phyloP scores from a whole-genome alignment of 2,797 vertebrate species.

The Rhinella marina region DNA sequence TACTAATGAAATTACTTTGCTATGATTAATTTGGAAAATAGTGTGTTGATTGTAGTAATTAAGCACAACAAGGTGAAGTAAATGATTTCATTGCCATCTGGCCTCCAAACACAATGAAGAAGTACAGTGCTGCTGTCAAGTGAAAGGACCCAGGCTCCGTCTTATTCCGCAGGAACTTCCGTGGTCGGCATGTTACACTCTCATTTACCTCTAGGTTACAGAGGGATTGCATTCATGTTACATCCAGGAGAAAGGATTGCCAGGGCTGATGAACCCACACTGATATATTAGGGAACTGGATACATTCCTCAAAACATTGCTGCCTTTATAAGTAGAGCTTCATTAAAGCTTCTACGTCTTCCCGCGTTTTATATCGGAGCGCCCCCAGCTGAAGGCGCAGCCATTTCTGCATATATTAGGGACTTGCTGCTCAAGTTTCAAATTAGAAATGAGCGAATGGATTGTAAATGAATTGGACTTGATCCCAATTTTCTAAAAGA shows the following conservation, averaged over 20 bases:
- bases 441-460: too few relatives aligned
- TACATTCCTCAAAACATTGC: not conserved
- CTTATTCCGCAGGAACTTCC: not conserved
- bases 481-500: too few relatives aligned
- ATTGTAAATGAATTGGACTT: too few relatives aligned
- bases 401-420: not conserved
- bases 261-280: not conserved
- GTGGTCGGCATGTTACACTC: not conserved
- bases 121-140: constrained; percentile 90
- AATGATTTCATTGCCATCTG: constrained; percentile 96
- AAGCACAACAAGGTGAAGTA: constrained; percentile 99
- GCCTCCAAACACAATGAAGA: constrained; percentile 88
- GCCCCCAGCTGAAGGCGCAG: too few relatives aligned
- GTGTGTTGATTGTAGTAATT: constrained; percentile 99
- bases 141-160: constrained; percentile 80
- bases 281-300: not conserved
- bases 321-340: not conserved
- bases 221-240: not conserved
- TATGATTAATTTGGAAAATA: constrained; percentile 99
- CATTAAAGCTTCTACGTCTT: not conserved
- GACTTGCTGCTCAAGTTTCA: too few relatives aligned
- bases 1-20: constrained; percentile 96
- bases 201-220: not conserved
- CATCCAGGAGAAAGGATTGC: not conserved
- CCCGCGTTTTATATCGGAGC: not conserved